Base-by-base conservation (phyloP, 2,113 vertebrate species). In the Microcebus tavaratra region DNA sequence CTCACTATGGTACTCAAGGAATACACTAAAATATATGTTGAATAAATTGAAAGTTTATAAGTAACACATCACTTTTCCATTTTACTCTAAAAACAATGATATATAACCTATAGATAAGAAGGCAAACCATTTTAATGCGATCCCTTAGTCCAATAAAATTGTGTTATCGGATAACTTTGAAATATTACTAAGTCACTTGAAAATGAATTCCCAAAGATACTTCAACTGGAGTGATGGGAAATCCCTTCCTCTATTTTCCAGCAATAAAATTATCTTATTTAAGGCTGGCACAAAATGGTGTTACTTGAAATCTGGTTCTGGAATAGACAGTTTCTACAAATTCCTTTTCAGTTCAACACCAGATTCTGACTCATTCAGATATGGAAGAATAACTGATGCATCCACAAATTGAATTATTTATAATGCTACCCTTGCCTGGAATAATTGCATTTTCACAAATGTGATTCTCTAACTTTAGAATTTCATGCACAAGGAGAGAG, bases 21-120 rank as follows among this genome's bases (percentile, higher is more conserved):
- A 7, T 20, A 68, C 5, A n/a, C 15, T n/a, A 34, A 87, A 92
- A 53, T 27, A 34, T 27, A 48, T 21, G 15, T 48, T 48, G 34
- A 73, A 85, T 82, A 75, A 83, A 79, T 84, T n/a, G 48, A 88
- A 75, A 31, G 29, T 59, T 45, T 90, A 36, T 94, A 21, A 65
- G 27, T 75, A 87, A 50, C 18, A 42, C 21, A 91, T n/a, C 11
- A 53, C 1, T 93, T 61, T 87, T 91, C 14, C 5, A 18, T 72
- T 94, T 96, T 65, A 67, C 29, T 61, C 72, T 42, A 87, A 90
- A 95, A 87, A 93, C 50, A 84, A 88, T 87, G 36, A 83, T 48
- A 81, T 27, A 3, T 48, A 81, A 85, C 25, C n/a, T 78, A 75
- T 6, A 80, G 42, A 36, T 65, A 67, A 94, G 39, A 45, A 90